A percentile compares a stretch with the other conserved stretches of the same genome.
Evolutionary conservation across 92 coral and sea anemone species (phyloP).

Genomic region (Siderastrea siderea): DNA sequence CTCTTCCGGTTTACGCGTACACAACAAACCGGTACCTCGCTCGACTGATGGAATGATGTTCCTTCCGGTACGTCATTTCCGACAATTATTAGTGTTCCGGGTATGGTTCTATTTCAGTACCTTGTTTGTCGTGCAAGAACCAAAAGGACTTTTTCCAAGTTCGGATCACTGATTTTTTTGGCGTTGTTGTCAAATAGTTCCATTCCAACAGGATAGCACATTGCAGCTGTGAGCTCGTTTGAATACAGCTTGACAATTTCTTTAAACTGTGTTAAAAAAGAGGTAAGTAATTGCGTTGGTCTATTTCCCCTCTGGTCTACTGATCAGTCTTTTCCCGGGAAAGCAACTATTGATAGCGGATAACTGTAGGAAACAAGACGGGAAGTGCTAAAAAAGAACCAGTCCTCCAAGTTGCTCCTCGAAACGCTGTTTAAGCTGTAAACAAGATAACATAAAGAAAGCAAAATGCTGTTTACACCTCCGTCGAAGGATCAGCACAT

Average conservation of each 20-base stretch:
- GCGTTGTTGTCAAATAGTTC: neutral
- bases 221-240: neutral
- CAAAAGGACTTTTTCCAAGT: constrained; percentile 1
- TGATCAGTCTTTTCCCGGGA: neutral
- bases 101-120: neutral
- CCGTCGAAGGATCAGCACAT: neutral
- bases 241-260: neutral
- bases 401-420: neutral
- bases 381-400: neutral
- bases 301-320: neutral
- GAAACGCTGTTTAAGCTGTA: neutral
- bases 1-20: constrained; percentile 8
- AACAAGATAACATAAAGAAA: neutral
- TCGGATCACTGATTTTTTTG: neutral
- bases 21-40: neutral
- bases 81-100: neutral
- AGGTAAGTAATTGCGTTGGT: neutral
- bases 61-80: constrained; percentile 52
- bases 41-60: constrained; percentile 42
- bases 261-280: neutral
- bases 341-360: neutral
- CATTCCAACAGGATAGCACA: neutral
- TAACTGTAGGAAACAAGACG: constrained; percentile 9
- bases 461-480: neutral
- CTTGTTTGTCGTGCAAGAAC: neutral